These are phyloP conservation scores for Gasteruption jaculator DNA, from an alignment of 2,888 invertebrate species.

Conservation along the genomic window DNA sequence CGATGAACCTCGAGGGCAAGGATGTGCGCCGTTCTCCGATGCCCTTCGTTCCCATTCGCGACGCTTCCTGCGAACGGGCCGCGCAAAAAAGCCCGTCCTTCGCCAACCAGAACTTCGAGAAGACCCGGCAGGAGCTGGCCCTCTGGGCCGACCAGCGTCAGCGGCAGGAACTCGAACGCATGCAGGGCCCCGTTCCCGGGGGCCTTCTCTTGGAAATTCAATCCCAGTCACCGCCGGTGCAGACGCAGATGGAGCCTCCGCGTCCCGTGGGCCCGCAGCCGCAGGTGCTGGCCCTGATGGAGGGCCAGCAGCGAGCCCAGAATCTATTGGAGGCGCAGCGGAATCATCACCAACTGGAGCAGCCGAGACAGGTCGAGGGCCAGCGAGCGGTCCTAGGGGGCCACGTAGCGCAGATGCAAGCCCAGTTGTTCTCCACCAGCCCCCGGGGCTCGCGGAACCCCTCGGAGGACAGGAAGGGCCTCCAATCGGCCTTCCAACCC, in stretches of 20 bases:
- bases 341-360: no score
- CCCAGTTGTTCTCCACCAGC: no score
- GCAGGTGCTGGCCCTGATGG: slow-evolving; percentile 3
- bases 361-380: no score
- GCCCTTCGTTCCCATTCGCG: slow-evolving; percentile 45
- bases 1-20: slow-evolving; percentile 44
- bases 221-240: slow-evolving; percentile 41
- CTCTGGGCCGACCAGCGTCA: slow-evolving; percentile 49
- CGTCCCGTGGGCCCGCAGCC: slow-evolving; percentile 24
- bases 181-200: slow-evolving; percentile 31
- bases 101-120: slow-evolving; percentile 44
- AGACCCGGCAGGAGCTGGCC: slow-evolving; percentile 45
- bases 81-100: slow-evolving; percentile 44
- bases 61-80: slow-evolving; percentile 38
- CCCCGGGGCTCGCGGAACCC: slow-evolving; percentile 19
- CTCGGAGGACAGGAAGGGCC: slow-evolving; percentile 39
- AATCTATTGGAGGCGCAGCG: no score
- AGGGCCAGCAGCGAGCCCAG: no score
- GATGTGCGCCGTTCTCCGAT: slow-evolving; percentile 46
- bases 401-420: no score
- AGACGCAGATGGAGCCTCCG: slow-evolving; percentile 44
- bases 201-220: no score
- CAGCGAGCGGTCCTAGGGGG: background rate
- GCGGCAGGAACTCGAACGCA: slow-evolving; percentile 44
- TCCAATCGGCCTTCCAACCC: slow-evolving; percentile 45